Evolutionary conservation across 2,113 vertebrate genomes (phyloP).

Genomic region (Todiramphus saurophagus): DNA sequence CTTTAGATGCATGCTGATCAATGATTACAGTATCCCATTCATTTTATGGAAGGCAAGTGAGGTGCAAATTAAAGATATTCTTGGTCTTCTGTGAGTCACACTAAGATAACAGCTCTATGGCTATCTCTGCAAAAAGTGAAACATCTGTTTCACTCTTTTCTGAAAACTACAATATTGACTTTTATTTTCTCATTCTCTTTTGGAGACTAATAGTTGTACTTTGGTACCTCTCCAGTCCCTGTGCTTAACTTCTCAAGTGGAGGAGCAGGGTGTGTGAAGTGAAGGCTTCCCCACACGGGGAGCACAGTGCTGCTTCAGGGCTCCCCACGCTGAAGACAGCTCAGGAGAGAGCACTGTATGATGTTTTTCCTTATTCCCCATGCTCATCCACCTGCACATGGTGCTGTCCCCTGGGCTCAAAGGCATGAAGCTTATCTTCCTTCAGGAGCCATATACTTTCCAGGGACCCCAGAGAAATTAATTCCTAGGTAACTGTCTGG

Average conservation of each 20-base stretch:
- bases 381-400: neutral
- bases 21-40: neutral
- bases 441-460: rapidly evolving
- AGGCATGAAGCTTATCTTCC: neutral
- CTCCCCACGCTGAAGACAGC: neutral
- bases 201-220: neutral
- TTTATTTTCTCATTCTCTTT: neutral
- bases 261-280: neutral
- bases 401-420: neutral
- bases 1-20: neutral
- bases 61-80: neutral
- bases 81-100: neutral
- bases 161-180: neutral
- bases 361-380: neutral
- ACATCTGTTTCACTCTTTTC: neutral
- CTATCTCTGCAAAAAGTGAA: neutral
- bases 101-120: neutral
- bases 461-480: neutral
- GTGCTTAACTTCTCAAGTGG: neutral
- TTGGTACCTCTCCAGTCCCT: neutral
- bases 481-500: neutral
- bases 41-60: neutral
- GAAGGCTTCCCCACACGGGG: neutral
- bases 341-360: rapidly evolving
- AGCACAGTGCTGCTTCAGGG: neutral